A percentile compares a stretch with the other conserved stretches of the same genome.
Evolutionary conservation across 2,797 vertebrate species (phyloP).

Genomic region (Cryptoprocta ferox): DNA sequence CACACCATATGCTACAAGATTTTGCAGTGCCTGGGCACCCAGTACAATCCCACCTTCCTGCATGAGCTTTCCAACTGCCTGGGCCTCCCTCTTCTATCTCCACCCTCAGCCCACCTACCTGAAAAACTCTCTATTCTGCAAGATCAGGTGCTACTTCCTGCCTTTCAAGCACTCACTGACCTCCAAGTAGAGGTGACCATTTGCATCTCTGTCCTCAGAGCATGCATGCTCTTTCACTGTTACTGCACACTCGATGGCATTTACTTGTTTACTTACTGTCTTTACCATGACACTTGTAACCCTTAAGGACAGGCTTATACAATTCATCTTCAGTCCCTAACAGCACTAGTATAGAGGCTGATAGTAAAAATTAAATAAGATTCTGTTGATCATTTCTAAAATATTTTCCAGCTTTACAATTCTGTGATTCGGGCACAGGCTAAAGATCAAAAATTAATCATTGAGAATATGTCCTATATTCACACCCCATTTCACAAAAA

Average conservation of each 20-base stretch:
- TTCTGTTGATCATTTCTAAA: background rate
- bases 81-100: background rate
- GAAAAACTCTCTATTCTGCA: background rate
- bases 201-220: background rate
- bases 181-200: background rate
- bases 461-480: background rate
- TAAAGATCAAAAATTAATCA: background rate
- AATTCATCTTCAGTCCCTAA: background rate
- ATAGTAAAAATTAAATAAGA: background rate
- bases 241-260: fast-evolving
- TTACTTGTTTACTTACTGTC: background rate
- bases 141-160: background rate
- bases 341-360: background rate
- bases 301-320: background rate
- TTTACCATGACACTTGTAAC: background rate
- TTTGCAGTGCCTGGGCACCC: background rate
- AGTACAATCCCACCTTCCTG: background rate
- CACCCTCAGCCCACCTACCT: background rate
- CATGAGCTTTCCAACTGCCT: background rate
- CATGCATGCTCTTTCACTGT: background rate
- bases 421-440: background rate
- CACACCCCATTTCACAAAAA: background rate
- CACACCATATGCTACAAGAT: background rate
- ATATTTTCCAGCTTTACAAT: background rate
- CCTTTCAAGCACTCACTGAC: background rate